phyloP scores from a whole-genome alignment of 1,140 invertebrate species.

The Campoletis sonorensis region DNA sequence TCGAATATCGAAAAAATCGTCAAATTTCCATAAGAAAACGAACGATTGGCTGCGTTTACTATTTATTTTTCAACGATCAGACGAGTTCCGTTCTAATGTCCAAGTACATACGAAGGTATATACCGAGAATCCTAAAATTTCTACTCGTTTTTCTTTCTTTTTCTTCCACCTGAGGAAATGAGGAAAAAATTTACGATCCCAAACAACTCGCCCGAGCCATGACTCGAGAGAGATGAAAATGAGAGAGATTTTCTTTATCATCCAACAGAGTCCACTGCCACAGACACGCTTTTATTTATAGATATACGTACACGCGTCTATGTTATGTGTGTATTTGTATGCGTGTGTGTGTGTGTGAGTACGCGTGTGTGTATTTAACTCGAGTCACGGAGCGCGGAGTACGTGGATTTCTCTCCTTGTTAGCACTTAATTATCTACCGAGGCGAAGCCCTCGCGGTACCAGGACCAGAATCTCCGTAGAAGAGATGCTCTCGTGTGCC shows the following conservation, averaged over 20 bases:
- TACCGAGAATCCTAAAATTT: neutral
- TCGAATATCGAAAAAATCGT: no score
- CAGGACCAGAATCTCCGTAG: constrained; percentile 36
- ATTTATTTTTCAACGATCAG: neutral
- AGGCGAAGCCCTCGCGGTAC: constrained; percentile 52
- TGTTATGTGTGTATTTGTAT: constrained; percentile 37
- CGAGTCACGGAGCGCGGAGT: constrained; percentile 40
- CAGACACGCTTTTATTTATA: neutral
- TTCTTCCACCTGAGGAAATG: neutral
- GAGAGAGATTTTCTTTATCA: constrained; percentile 34
- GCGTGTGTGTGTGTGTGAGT: neutral
- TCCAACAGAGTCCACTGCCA: constrained; percentile 1
- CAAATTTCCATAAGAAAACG: no score
- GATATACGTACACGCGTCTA: constrained; percentile 25
- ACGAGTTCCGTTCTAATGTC: neutral
- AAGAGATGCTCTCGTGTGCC: constrained; percentile 44
- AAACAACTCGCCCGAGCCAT: constrained; percentile 32
- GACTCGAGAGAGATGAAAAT: constrained; percentile 17
- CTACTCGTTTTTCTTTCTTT: neutral
- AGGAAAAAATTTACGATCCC: constrained; percentile 24
- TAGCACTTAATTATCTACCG: constrained; percentile 71
- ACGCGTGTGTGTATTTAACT: neutral
- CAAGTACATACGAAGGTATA: neutral
- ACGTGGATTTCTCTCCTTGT: constrained; percentile 62
- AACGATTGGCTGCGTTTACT: no score